A percentile compares a stretch with the other conserved stretches of the same genome.
These are phyloP conservation scores for Ariolimax columbianus DNA, from an alignment of 2,888 invertebrate genomes.

Conservation along the genomic window DNA sequence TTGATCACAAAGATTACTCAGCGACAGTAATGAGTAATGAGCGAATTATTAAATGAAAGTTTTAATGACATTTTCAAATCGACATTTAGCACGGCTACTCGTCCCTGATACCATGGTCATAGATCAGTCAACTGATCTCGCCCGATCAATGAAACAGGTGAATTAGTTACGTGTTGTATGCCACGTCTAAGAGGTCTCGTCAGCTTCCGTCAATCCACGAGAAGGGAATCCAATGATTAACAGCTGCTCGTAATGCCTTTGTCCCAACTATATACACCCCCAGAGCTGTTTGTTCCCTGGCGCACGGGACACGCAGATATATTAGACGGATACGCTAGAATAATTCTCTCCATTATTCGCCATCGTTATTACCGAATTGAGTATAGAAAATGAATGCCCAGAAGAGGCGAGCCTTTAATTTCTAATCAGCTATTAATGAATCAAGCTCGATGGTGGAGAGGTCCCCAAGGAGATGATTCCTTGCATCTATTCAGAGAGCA, in stretches of 20 bases:
- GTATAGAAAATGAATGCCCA: slow-evolving; percentile 57
- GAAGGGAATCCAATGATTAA: neutral
- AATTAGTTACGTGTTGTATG: slow-evolving; percentile 18
- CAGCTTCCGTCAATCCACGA: neutral
- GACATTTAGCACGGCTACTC: neutral
- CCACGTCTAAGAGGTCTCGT: slow-evolving; percentile 5
- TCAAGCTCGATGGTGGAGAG: slow-evolving; percentile 44
- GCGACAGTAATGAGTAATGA: neutral
- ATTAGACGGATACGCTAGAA: slow-evolving; percentile 37
- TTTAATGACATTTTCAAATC: neutral
- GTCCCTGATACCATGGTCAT: slow-evolving; percentile 2
- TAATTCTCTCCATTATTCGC: slow-evolving; percentile 48
- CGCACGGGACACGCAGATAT: neutral
- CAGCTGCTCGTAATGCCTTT: slow-evolving; percentile 18
- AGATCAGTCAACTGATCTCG: slow-evolving; percentile 1
- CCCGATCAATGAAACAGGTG: slow-evolving; percentile 5
- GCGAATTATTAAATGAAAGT: slow-evolving; percentile 18
- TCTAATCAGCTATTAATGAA: slow-evolving; percentile 62
- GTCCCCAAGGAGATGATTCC: slow-evolving; percentile 39
- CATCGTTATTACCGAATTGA: slow-evolving; percentile 52
- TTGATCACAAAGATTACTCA: neutral
- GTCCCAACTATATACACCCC: neutral
- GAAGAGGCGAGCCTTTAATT: slow-evolving; percentile 55
- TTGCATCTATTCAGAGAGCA: slow-evolving; percentile 9
- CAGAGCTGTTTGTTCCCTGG: neutral